Evolutionary conservation across 1,140 invertebrate genomes (phyloP).

Genomic region (Ceratina australensis): DNA sequence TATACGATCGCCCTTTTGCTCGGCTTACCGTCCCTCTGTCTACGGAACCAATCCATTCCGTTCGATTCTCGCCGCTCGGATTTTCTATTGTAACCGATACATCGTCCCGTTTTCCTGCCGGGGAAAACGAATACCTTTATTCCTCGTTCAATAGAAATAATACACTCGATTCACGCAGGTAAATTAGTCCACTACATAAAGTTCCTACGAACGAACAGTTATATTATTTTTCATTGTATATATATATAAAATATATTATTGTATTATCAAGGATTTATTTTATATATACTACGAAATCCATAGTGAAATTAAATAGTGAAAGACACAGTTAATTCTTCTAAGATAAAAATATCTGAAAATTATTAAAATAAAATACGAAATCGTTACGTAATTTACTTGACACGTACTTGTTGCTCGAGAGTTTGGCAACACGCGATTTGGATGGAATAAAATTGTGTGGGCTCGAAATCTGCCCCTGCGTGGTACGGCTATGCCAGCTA

Average conservation of each 20-base stretch:
- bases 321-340: no score
- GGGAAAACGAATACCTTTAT: background rate
- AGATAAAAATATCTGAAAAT: no score
- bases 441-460: slow-evolving; percentile 29
- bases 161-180: background rate
- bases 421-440: background rate
- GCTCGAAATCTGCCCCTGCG: slow-evolving; percentile 45
- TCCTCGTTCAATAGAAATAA: background rate
- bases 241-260: no score
- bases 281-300: no score
- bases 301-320: no score
- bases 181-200: background rate
- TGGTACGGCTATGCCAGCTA: slow-evolving; percentile 16
- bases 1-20: slow-evolving; percentile 27
- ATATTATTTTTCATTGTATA: no score
- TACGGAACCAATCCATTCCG: slow-evolving; percentile 20
- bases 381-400: background rate
- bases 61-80: slow-evolving; percentile 4
- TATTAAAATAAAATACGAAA: no score
- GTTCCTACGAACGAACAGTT: no score
- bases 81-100: slow-evolving; percentile 24
- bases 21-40: slow-evolving; percentile 12
- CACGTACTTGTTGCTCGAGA: slow-evolving; percentile 21
- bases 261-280: no score
- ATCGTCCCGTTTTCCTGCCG: background rate